Conservation (phyloP, 2,113 vertebrate genomes). For the Ptychochromis oligacanthus region DNA sequence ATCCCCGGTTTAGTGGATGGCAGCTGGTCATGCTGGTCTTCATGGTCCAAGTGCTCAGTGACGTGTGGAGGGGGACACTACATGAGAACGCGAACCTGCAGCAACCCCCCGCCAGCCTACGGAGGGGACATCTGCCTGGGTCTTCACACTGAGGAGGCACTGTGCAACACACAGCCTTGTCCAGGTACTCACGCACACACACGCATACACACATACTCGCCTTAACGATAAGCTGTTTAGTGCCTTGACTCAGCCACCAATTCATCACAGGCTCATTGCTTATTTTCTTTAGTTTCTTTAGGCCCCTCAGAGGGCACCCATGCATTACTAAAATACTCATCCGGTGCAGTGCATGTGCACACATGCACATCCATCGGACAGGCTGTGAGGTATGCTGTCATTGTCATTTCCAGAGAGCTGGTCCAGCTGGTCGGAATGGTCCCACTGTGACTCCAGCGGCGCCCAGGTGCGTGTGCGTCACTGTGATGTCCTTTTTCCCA, state of each 20-base stretch:
- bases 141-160: conserved; percentile 94
- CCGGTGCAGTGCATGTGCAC: conserved; percentile 65
- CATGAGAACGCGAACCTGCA: conserved; percentile 94
- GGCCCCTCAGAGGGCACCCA: conserved; percentile 16
- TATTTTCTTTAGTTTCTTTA: conserved; percentile 47
- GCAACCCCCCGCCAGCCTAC: conserved; percentile 89
- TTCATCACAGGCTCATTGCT: conserved; percentile 53
- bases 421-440: conserved; percentile 95
- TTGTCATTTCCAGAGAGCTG: conserved; percentile 87
- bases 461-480: conserved; percentile 86
- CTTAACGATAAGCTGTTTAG: conserved; percentile 44
- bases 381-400: conserved; percentile 41
- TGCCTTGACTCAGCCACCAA: conserved; percentile 27
- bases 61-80: conserved; percentile 96
- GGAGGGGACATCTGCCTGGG: conserved; percentile 98
- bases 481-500: conserved; percentile 89
- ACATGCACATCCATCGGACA: neutral
- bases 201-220: conserved; percentile 19
- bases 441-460: conserved; percentile 85
- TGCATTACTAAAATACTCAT: conserved; percentile 52
- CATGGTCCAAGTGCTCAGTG: conserved; percentile 96
- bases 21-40: conserved; percentile 96
- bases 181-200: conserved; percentile 82
- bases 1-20: conserved; percentile 87
- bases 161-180: conserved; percentile 93